phyloP scores from a whole-genome alignment of 2,888 invertebrate genomes.

The Temnothorax unifasciatus region DNA sequence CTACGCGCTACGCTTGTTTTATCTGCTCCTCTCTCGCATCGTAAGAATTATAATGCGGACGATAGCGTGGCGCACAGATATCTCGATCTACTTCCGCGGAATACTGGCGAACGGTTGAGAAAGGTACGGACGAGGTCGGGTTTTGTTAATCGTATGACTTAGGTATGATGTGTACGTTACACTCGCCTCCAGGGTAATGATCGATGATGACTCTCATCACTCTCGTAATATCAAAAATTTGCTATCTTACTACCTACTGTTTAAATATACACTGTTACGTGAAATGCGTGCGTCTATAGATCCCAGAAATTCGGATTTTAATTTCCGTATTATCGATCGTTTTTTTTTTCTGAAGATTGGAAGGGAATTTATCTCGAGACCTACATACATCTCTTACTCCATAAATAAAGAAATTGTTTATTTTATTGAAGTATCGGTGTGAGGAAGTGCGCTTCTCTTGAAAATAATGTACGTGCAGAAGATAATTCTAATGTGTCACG shows the following conservation, averaged over 20 bases:
- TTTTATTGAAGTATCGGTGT: background rate
- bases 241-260: background rate
- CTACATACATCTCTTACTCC: conserved; percentile 15
- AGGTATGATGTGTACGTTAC: background rate
- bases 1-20: conserved; percentile 58
- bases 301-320: background rate
- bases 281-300: background rate
- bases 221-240: conserved; percentile 13
- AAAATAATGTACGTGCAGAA: background rate
- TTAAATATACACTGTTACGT: background rate
- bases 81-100: conserved; percentile 37
- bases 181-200: conserved; percentile 20
- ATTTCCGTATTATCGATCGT: background rate
- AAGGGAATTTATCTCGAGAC: background rate
- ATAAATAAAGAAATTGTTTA: background rate
- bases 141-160: conserved; percentile 26
- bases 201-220: background rate
- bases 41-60: conserved; percentile 35
- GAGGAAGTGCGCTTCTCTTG: background rate
- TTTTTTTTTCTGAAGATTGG: background rate
- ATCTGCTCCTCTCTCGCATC: conserved; percentile 24
- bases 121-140: background rate
- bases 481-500: background rate
- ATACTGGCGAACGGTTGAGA: background rate
- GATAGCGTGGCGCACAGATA: conserved; percentile 22